phyloP scores from a whole-genome alignment of 2,797 vertebrate species.

The Poecilia gillii region DNA sequence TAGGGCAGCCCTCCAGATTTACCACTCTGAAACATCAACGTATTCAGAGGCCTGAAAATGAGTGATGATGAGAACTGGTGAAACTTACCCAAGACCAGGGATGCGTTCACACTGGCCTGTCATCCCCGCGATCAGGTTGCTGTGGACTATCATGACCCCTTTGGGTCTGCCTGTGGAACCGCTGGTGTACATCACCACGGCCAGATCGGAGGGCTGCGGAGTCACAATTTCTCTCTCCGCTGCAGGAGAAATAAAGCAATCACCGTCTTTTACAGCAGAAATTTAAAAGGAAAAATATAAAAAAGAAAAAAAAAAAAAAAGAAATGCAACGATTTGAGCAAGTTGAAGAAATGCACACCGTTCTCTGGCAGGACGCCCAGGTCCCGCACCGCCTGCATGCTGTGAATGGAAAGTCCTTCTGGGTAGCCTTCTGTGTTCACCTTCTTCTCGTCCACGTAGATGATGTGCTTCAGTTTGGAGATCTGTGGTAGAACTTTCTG shows the following conservation, averaged over 20 bases:
- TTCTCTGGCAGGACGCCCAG: slow-evolving; percentile 91
- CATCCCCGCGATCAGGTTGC: slow-evolving; percentile 96
- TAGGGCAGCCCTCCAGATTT: background rate
- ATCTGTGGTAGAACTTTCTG: slow-evolving; percentile 87
- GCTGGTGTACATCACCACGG: slow-evolving; percentile 98
- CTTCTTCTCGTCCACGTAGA: slow-evolving; percentile 92
- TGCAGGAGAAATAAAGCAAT: slow-evolving; percentile 61
- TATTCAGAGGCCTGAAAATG: background rate
- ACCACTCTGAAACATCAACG: too few relatives aligned
- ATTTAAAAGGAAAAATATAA: background rate
- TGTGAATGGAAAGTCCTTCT: slow-evolving; percentile 86
- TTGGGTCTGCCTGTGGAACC: slow-evolving; percentile 96
- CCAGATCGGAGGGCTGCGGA: slow-evolving; percentile 89
- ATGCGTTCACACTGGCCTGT: slow-evolving; percentile 96
- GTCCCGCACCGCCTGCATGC: slow-evolving; percentile 89
- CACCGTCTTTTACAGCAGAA: slow-evolving; percentile 1
- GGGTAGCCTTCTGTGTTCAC: slow-evolving; percentile 87
- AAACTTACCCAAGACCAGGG: slow-evolving; percentile 92
- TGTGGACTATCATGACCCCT: slow-evolving; percentile 96
- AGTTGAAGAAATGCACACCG: slow-evolving; percentile 78
- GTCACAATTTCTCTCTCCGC: slow-evolving; percentile 79
- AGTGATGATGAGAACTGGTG: background rate
- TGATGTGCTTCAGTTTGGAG: slow-evolving; percentile 88
- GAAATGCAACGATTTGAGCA: background rate
- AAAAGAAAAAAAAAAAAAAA: background rate